These are phyloP conservation scores for Drosophila nigrodunni DNA, from an alignment of 1,140 invertebrate genomes.

Conservation along the genomic window DNA sequence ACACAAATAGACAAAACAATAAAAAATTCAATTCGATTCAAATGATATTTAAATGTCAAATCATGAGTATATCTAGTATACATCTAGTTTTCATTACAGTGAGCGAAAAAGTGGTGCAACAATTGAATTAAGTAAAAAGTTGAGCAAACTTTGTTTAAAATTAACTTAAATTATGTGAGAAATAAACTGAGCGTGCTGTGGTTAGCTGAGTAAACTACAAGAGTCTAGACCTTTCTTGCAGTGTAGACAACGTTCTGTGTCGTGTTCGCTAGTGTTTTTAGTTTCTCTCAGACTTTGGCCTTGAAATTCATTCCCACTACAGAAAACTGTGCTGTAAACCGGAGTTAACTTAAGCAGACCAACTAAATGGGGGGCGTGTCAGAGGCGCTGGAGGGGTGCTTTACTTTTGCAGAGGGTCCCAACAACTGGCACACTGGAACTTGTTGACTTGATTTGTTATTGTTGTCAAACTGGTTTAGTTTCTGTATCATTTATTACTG, in stretches of 20 bases:
- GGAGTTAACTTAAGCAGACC: conserved; percentile 29
- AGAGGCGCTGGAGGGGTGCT: background rate
- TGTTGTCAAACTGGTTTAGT: background rate
- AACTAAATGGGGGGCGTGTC: conserved; percentile 23
- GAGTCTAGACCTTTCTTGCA: too few relatives aligned
- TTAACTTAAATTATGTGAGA: too few relatives aligned
- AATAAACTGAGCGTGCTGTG: too few relatives aligned
- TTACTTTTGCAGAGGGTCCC: too few relatives aligned
- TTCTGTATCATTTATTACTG: conserved; percentile 34
- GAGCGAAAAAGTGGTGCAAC: too few relatives aligned
- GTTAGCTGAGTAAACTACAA: too few relatives aligned
- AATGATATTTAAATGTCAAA: too few relatives aligned
- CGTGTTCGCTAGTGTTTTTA: conserved; percentile 60
- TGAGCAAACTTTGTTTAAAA: too few relatives aligned
- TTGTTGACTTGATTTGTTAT: conserved; percentile 30
- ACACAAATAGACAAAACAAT: background rate
- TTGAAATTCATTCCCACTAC: conserved; percentile 55
- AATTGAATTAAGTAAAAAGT: too few relatives aligned
- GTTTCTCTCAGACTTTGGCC: conserved; percentile 39
- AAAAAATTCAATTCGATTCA: too few relatives aligned
- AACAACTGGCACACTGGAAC: conserved; percentile 35
- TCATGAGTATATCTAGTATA: conserved; percentile 63
- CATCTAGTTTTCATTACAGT: conserved; percentile 73
- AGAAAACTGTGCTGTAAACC: conserved; percentile 53
- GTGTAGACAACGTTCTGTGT: conserved; percentile 51